phyloP scores from a whole-genome alignment of 2,888 invertebrate species.

The Zonitis immaculata region DNA sequence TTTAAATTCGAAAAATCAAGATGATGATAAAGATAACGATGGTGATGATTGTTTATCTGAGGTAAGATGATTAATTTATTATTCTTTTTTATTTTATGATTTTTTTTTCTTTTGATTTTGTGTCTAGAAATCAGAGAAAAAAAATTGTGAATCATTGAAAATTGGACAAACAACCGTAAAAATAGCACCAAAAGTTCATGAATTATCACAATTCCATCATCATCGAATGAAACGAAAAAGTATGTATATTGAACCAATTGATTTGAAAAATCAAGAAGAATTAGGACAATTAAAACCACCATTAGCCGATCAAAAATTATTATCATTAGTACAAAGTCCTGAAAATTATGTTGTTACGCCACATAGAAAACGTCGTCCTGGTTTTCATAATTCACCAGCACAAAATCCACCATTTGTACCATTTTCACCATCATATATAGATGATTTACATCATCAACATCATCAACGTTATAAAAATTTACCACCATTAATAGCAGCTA shows the following conservation, averaged over 20 bases:
- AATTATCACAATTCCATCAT: constrained; percentile 48
- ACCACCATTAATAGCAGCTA: constrained; percentile 57
- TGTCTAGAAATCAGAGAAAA: constrained; percentile 37
- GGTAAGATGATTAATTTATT: constrained; percentile 31
- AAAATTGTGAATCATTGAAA: constrained; percentile 52
- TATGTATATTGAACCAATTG: constrained; percentile 63
- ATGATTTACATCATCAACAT: constrained; percentile 61
- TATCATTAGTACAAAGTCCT: constrained; percentile 68
- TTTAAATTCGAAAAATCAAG: constrained; percentile 55
- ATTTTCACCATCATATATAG: constrained; percentile 70
- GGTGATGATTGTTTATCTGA: constrained; percentile 30
- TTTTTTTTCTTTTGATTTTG: constrained; percentile 5
- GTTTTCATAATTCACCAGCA: constrained; percentile 82
- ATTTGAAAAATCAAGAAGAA: constrained; percentile 68
- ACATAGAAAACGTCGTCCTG: constrained; percentile 78
- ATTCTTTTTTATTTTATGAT: too few species aligned
- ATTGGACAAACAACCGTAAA: constrained; percentile 59
- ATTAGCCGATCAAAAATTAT: constrained; percentile 59
- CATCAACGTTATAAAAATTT: constrained; percentile 57
- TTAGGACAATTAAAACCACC: constrained; percentile 62
- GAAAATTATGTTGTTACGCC: constrained; percentile 82
- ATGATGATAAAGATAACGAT: constrained; percentile 39
- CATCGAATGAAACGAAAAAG: constrained; percentile 57
- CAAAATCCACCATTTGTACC: constrained; percentile 85
- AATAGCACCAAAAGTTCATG: constrained; percentile 58